These are phyloP conservation scores for Podabrus alpinus DNA, from an alignment of 2,888 invertebrate genomes.

Conservation along the genomic window DNA sequence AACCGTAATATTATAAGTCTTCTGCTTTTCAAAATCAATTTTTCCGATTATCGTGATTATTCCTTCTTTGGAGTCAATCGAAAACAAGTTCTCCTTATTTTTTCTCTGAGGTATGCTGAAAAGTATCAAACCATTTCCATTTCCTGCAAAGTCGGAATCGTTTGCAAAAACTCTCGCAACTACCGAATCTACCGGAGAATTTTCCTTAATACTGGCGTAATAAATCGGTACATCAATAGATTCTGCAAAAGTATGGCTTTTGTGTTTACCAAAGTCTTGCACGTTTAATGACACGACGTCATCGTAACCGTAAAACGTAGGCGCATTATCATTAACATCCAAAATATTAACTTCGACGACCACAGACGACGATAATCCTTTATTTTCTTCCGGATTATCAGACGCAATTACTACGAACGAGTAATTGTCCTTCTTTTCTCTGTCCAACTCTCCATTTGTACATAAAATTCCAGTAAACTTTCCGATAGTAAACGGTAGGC, in stretches of 20 bases:
- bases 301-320: slow-evolving; percentile 78
- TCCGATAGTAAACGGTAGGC: slow-evolving; percentile 73
- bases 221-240: slow-evolving; percentile 71
- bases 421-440: slow-evolving; percentile 73
- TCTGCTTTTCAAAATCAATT: slow-evolving; percentile 71
- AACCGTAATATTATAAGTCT: slow-evolving; percentile 74
- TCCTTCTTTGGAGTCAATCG: slow-evolving; percentile 86
- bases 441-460: slow-evolving; percentile 76
- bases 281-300: slow-evolving; percentile 59
- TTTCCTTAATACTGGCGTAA: slow-evolving; percentile 74
- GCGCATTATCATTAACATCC: slow-evolving; percentile 84
- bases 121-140: slow-evolving; percentile 84
- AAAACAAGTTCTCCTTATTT: slow-evolving; percentile 67
- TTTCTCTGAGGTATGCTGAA: slow-evolving; percentile 74
- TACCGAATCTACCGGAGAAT: slow-evolving; percentile 73
- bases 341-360: slow-evolving; percentile 80
- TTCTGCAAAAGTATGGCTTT: slow-evolving; percentile 61
- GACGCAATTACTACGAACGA: slow-evolving; percentile 72
- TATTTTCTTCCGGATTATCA: slow-evolving; percentile 66
- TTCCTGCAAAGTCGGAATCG: slow-evolving; percentile 82
- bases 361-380: slow-evolving; percentile 70
- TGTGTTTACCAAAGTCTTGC: slow-evolving; percentile 56
- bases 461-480: slow-evolving; percentile 69
- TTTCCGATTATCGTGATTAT: slow-evolving; percentile 74
- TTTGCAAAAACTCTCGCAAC: slow-evolving; percentile 80